Base-by-base conservation (phyloP, 2,113 vertebrate species). In the Indicator maculatus region DNA sequence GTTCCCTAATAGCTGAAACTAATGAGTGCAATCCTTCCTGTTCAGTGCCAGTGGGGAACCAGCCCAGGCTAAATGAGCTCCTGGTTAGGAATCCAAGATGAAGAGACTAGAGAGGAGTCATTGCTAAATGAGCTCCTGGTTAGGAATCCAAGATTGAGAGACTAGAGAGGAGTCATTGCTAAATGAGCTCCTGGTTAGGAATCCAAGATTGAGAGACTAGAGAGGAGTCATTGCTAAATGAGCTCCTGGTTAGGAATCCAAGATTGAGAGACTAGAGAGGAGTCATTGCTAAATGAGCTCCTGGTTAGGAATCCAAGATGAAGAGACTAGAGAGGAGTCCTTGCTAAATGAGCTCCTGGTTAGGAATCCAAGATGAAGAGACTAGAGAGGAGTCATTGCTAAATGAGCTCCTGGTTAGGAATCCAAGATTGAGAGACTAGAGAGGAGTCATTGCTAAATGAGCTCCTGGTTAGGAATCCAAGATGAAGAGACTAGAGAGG, bases 281-380 rank as follows among this genome's bases (percentile, higher is more conserved):
- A 95, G 89, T 91, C 91, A 96, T 97, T 95, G 95, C 93, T 94
- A n/a, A n/a, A n/a, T n/a, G n/a, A n/a, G n/a, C 91, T 97, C 85
- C 23, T 86, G 91, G 91, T 75, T 95, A 78, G 93, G 87, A 95
- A 95, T 95, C 89, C 88, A 95, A 96, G 96, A 94, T 94, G 89
- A 95, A 93, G 94, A 89, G 82, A 88, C 94, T 94, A 95, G 93
- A 72, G 24, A 90, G 91, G 94, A 95, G 89, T 91, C 91, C 95
- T 97, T 95, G 95, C 93, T 94, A n/a, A n/a, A n/a, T n/a, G n/a
- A n/a, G n/a, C 91, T 97, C 85, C 23, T 86, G 91, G 91, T 75
- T 95, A 78, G 93, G 87, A 95, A 95, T 95, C 89, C 88, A 95
- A 96, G 96, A 94, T 94, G 89, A 95, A 93, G 94, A 89, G 82